phyloP scores from a whole-genome alignment of 2,797 vertebrate genomes.

The Fratercula arctica region DNA sequence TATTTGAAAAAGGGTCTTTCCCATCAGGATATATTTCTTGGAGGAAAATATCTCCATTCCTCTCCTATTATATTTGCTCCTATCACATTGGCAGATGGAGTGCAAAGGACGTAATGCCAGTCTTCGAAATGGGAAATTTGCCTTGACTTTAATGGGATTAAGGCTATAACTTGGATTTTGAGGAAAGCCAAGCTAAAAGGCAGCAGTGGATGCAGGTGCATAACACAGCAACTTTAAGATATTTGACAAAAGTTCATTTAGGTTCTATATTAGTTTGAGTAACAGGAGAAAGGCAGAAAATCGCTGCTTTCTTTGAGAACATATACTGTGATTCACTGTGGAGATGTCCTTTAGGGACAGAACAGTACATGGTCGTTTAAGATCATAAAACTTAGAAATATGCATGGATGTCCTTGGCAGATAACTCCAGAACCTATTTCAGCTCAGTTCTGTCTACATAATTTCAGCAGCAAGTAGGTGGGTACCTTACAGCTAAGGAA shows the following conservation, averaged over 20 bases:
- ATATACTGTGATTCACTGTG: background rate
- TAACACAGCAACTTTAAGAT: background rate
- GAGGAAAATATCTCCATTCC: background rate
- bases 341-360: background rate
- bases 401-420: background rate
- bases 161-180: background rate
- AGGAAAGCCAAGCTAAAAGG: background rate
- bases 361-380: background rate
- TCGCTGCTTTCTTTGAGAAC: background rate
- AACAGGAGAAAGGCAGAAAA: background rate
- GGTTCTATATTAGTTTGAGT: background rate
- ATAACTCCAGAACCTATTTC: background rate
- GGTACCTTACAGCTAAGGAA: background rate
- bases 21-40: background rate
- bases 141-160: background rate
- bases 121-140: background rate
- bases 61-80: background rate
- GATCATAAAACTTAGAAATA: background rate
- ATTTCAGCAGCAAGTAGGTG: background rate
- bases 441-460: background rate
- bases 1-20: background rate
- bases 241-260: background rate
- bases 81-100: background rate
- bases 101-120: background rate
- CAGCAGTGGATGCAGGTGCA: background rate